A percentile compares a stretch with the other conserved stretches of the same genome.
Conservation (phyloP, 2,888 invertebrate species). For the Zaprionus obscuricornis region DNA sequence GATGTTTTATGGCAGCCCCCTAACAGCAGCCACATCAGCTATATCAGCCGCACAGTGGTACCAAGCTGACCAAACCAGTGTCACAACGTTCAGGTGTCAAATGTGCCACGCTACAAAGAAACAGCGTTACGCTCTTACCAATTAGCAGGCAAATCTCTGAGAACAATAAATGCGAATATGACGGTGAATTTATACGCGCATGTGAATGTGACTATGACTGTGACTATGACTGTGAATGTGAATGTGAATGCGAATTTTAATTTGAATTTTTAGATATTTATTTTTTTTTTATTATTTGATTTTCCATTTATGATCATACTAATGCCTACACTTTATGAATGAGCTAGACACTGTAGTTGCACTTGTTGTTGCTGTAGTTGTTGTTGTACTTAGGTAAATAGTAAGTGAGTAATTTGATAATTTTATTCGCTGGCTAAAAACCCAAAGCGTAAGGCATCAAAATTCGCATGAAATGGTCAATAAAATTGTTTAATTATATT, state of each 20-base stretch:
- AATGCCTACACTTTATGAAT: conserved; percentile 49
- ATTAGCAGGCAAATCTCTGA: conserved; percentile 44
- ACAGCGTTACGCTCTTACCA: conserved; percentile 42
- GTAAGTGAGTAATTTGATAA: conserved; percentile 55
- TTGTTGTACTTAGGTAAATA: too few species aligned
- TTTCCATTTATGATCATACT: conserved; percentile 55
- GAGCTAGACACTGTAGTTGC: conserved; percentile 13
- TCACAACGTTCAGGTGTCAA: conserved; percentile 39
- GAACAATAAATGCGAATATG: conserved; percentile 4
- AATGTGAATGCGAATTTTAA: too few species aligned
- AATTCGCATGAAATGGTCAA: conserved; percentile 60
- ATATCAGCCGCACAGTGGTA: conserved; percentile 58
- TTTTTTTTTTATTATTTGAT: conserved; percentile 43
- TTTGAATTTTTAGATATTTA: too few species aligned
- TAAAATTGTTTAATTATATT: conserved; percentile 40
- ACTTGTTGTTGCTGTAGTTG: not conserved
- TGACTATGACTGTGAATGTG: too few species aligned
- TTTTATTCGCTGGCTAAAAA: conserved; percentile 28
- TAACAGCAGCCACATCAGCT: too few species aligned
- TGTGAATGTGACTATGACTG: too few species aligned
- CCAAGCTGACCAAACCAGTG: conserved; percentile 20
- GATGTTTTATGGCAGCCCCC: conserved; percentile 49
- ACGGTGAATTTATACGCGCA: not conserved
- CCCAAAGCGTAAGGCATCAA: conserved; percentile 23
- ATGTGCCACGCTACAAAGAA: conserved; percentile 50